phyloP scores from a whole-genome alignment of 1,140 invertebrate genomes.

The Lasioglossum baleicum region DNA sequence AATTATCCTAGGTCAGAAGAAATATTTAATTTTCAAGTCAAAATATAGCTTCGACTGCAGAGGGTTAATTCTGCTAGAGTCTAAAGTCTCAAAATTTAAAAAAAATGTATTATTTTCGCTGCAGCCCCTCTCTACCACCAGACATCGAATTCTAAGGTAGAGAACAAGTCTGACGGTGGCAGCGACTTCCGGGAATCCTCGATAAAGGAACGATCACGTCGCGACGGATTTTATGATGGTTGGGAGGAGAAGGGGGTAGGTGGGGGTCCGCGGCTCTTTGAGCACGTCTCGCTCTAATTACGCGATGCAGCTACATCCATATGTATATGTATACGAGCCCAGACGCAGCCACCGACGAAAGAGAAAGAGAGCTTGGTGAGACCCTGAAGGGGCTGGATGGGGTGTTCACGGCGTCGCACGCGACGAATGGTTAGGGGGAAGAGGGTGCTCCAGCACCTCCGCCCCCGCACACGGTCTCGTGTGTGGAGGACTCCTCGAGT shows the following conservation, averaged over 20 bases:
- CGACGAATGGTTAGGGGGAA: constrained; percentile 1
- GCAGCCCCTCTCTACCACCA: no score
- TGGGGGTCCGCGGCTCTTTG: constrained; percentile 51
- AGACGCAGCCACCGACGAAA: constrained; percentile 26
- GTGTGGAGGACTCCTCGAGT: constrained; percentile 24
- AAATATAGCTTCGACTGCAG: no score
- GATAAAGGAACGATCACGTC: constrained; percentile 50
- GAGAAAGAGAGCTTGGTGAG: constrained; percentile 27
- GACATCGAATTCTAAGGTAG: no score
- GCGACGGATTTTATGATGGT: constrained; percentile 44
- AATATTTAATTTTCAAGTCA: no score
- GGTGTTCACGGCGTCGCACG: constrained; percentile 51
- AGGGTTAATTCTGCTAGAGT: no score
- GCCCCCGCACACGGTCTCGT: not conserved
- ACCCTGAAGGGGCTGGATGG: constrained; percentile 31
- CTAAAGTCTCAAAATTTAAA: no score
- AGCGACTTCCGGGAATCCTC: constrained; percentile 19
- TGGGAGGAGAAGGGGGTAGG: constrained; percentile 3
- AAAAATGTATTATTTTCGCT: no score
- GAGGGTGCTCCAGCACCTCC: not conserved
- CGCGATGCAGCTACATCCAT: constrained; percentile 50
- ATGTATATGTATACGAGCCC: constrained; percentile 24
- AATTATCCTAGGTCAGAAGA: no score
- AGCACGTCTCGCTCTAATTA: constrained; percentile 70
- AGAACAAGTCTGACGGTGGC: no score